Percentiles rank a stretch among this genome's conserved stretches.
Conservation (phyloP, 30 jellyfish, hydroid and myxozoan genomes). For the Aurelia sp. region DNA sequence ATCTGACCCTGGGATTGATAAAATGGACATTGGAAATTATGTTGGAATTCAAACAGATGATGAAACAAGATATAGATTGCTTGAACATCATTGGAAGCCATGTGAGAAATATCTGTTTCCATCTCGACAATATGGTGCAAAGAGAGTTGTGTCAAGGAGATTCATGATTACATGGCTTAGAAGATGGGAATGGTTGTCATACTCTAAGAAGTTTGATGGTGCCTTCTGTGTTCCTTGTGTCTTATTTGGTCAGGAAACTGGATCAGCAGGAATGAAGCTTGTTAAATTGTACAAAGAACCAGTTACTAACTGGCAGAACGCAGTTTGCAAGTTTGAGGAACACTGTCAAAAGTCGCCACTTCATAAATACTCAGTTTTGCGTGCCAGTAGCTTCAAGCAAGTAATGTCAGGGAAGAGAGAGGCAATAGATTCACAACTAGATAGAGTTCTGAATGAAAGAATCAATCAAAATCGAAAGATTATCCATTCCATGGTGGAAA, state of each 20-base stretch:
- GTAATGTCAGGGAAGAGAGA: slow-evolving; percentile 15
- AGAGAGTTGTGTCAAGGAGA: not conserved
- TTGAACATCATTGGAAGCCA: too few relatives aligned
- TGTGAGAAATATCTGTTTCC: too few relatives aligned
- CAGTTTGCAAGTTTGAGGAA: slow-evolving; percentile 4
- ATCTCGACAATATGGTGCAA: too few relatives aligned
- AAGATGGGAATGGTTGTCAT: slow-evolving; percentile 19
- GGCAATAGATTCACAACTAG: slow-evolving; percentile 13
- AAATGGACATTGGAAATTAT: too few relatives aligned
- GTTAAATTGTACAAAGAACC: slow-evolving; percentile 23
- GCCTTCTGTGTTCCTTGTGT: slow-evolving; percentile 58
- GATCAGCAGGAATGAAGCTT: not conserved
- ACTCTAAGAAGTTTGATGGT: slow-evolving; percentile 48
- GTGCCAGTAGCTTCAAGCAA: slow-evolving; percentile 6
- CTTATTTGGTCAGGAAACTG: slow-evolving; percentile 24
- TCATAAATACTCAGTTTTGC: not conserved
- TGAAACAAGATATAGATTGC: too few relatives aligned
- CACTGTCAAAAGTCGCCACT: not conserved
- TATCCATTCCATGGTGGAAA: slow-evolving; percentile 27
- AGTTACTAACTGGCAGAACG: slow-evolving; percentile 22
- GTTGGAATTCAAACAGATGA: too few relatives aligned
- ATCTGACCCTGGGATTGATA: too few relatives aligned
- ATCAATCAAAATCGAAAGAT: slow-evolving; percentile 3
- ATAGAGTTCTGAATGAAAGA: not conserved
- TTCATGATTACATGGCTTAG: slow-evolving; percentile 19